Conservation (phyloP, 2,888 invertebrate species). For the Xanthia icteritia region DNA sequence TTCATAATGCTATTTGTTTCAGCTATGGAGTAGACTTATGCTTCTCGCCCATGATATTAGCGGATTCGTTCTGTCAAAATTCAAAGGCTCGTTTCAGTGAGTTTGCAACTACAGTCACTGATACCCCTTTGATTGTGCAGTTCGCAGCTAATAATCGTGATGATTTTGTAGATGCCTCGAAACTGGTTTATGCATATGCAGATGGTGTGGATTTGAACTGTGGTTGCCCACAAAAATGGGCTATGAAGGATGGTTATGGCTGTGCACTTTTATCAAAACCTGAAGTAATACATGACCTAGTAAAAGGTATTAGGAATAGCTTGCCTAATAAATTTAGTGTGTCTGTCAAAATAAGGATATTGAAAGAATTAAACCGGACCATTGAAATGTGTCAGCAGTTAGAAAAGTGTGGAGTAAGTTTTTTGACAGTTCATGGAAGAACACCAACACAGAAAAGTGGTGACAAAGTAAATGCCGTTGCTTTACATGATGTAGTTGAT, state of each 20-base stretch:
- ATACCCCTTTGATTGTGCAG: slow-evolving; percentile 97
- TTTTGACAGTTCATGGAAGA: slow-evolving; percentile 97
- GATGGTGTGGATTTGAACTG: slow-evolving; percentile 99
- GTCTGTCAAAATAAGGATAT: slow-evolving; percentile 97
- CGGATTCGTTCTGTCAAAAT: slow-evolving; percentile 97
- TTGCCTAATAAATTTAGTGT: slow-evolving; percentile 94
- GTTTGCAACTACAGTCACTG: slow-evolving; percentile 94
- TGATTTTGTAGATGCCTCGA: slow-evolving; percentile 96
- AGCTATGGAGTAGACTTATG: slow-evolving; percentile 96
- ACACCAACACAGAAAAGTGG: slow-evolving; percentile 95
- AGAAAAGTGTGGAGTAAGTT: slow-evolving; percentile 96
- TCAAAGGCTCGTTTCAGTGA: slow-evolving; percentile 95
- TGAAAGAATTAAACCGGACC: slow-evolving; percentile 92
- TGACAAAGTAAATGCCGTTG: slow-evolving; percentile 92
- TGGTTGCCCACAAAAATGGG: slow-evolving; percentile 99
- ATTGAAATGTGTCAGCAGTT: slow-evolving; percentile 95
- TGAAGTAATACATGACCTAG: slow-evolving; percentile 95
- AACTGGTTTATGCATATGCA: slow-evolving; percentile 95
- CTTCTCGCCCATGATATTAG: slow-evolving; percentile 99
- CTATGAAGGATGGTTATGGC: slow-evolving; percentile 97
- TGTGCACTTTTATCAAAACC: slow-evolving; percentile 95
- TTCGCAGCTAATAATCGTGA: slow-evolving; percentile 97
- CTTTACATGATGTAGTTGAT: slow-evolving; percentile 93
- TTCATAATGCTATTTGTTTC: slow-evolving; percentile 69
- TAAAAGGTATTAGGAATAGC: slow-evolving; percentile 93